These are phyloP conservation scores for Cirrhinus molitorella DNA, from an alignment of 2,797 vertebrate species.

Conservation along the genomic window DNA sequence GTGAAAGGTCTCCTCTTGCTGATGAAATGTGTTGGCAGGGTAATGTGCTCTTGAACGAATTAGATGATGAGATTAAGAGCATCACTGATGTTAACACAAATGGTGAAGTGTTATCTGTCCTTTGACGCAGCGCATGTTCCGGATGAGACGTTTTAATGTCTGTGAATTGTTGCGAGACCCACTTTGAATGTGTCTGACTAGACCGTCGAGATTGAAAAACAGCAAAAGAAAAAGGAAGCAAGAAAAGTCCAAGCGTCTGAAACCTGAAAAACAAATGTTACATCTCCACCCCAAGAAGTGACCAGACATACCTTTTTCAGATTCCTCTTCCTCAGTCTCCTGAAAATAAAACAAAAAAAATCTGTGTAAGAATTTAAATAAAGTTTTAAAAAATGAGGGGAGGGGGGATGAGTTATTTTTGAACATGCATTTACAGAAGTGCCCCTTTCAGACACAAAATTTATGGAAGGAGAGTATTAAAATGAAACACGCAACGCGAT, in stretches of 20 bases:
- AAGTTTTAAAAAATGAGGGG: not conserved
- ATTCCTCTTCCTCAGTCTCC: conserved; percentile 93
- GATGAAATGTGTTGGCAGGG: not conserved
- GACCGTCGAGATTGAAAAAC: conserved; percentile 21
- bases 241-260: conserved; percentile 57
- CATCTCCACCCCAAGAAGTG: conserved; percentile 43
- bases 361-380: not conserved
- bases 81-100: conserved; percentile 34
- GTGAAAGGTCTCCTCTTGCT: conserved; percentile 20
- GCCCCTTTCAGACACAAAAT: no score
- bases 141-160: conserved; percentile 12
- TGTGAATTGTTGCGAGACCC: conserved; percentile 8
- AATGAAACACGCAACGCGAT: no score
- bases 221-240: conserved; percentile 43
- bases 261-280: conserved; percentile 58
- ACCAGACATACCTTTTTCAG: conserved; percentile 95
- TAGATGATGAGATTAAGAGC: not conserved
- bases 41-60: conserved; percentile 36
- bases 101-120: conserved; percentile 1
- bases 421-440: no score
- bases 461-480: no score
- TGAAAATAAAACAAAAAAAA: conserved; percentile 63
- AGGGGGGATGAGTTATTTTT: no score
- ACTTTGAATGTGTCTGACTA: not conserved
- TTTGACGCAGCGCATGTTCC: conserved; percentile 32